Percentiles rank a stretch among this genome's conserved stretches.
Evolutionary conservation across 2,888 invertebrate genomes (phyloP).

Genomic region (Xestia ashworthii): DNA sequence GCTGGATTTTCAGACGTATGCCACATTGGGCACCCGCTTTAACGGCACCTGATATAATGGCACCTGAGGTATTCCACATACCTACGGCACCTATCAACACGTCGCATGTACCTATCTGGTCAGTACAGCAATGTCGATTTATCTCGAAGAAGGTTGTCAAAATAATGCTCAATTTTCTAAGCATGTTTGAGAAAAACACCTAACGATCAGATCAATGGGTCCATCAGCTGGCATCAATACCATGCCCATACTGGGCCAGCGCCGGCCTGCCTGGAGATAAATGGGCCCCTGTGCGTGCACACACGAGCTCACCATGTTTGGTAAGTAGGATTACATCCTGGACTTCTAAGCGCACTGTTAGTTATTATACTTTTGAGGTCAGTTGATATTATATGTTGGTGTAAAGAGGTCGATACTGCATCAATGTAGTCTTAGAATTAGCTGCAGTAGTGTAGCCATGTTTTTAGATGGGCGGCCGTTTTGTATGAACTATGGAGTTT

Average conservation of each 20-base stretch:
- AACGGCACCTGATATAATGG: no score
- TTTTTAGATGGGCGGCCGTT: neutral
- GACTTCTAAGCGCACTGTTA: constrained; percentile 10
- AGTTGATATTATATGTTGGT: constrained; percentile 13
- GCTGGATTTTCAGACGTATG: no score
- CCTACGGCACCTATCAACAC: no score
- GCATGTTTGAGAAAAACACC: neutral
- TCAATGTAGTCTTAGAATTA: neutral
- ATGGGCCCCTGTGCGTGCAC: constrained; percentile 36
- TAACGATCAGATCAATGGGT: constrained; percentile 48
- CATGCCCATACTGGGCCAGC: constrained; percentile 49
- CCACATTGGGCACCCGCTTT: no score
- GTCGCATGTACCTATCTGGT: no score
- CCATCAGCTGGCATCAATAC: constrained; percentile 57
- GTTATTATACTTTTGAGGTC: constrained; percentile 39
- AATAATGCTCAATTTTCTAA: no score
- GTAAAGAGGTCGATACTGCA: neutral
- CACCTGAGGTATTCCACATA: no score
- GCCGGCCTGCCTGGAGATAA: constrained; percentile 40
- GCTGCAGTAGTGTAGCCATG: neutral
- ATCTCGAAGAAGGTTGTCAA: no score
- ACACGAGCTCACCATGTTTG: constrained; percentile 38
- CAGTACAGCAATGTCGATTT: no score
- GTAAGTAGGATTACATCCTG: constrained; percentile 52
- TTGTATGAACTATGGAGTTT: neutral